A percentile compares a stretch with the other conserved stretches of the same genome.
Conservation (phyloP, 2,113 vertebrate genomes). For the Sapajus apella region DNA sequence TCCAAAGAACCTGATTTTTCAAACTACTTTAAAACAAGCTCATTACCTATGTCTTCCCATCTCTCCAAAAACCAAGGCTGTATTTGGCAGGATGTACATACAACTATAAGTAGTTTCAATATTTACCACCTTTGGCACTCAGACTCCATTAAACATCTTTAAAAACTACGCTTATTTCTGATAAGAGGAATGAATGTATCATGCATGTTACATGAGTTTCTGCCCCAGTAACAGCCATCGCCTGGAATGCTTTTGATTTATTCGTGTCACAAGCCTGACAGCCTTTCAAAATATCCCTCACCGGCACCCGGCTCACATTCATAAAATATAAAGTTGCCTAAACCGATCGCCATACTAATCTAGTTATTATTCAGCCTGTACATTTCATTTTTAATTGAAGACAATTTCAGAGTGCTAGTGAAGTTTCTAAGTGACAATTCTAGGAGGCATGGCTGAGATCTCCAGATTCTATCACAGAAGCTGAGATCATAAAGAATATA, state of each 20-base stretch:
- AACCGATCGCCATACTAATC: not conserved
- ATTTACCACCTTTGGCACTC: constrained; percentile 52
- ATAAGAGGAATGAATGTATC: constrained; percentile 70
- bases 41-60: not conserved
- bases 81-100: not conserved
- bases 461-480: not conserved
- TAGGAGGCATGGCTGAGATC: not conserved
- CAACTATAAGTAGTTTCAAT: constrained; percentile 57
- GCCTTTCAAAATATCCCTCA: constrained; percentile 56
- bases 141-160: constrained; percentile 78
- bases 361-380: constrained; percentile 7
- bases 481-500: not conserved
- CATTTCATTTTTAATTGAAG: constrained; percentile 40
- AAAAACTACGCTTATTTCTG: constrained; percentile 75
- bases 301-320: not conserved
- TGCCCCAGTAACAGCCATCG: constrained; percentile 73
- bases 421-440: constrained; percentile 35
- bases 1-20: not conserved
- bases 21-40: constrained; percentile 38
- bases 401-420: not conserved
- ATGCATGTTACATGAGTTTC: constrained; percentile 60
- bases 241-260: constrained; percentile 75
- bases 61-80: not conserved
- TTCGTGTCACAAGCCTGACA: constrained; percentile 25
- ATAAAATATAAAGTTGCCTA: not conserved